These are phyloP conservation scores for Pammene fasciana DNA, from an alignment of 2,888 invertebrate genomes.

Conservation along the genomic window DNA sequence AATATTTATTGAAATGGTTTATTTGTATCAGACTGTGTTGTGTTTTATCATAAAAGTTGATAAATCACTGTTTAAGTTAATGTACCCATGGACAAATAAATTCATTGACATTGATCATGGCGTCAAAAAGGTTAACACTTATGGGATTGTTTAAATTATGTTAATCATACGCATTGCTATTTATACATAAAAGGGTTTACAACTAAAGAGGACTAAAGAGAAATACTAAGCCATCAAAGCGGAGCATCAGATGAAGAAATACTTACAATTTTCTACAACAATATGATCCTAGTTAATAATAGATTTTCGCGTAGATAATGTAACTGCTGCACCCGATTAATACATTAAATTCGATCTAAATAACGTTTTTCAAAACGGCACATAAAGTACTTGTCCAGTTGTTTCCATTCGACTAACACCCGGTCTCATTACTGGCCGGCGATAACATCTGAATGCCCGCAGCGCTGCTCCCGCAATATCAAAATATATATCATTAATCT, in stretches of 20 bases:
- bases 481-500: conserved; percentile 58
- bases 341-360: conserved; percentile 25
- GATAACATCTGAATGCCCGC: conserved; percentile 70
- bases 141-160: no score
- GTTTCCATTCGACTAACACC: conserved; percentile 71
- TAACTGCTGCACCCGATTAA: conserved; percentile 1
- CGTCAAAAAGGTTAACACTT: no score
- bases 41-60: conserved; percentile 1
- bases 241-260: no score
- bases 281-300: no score
- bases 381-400: conserved; percentile 55
- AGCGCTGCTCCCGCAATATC: conserved; percentile 60
- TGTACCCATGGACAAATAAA: no score
- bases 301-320: background rate
- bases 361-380: conserved; percentile 39
- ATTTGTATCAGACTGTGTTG: background rate
- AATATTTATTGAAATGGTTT: conserved; percentile 18
- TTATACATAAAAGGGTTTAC: no score
- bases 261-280: no score
- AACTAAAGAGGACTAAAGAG: no score
- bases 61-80: background rate
- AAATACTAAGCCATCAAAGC: no score
- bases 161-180: no score
- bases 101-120: no score
- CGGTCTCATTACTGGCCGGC: conserved; percentile 70